Evolutionary conservation across 2,888 invertebrate species (phyloP).

Genomic region (Protula sp.): DNA sequence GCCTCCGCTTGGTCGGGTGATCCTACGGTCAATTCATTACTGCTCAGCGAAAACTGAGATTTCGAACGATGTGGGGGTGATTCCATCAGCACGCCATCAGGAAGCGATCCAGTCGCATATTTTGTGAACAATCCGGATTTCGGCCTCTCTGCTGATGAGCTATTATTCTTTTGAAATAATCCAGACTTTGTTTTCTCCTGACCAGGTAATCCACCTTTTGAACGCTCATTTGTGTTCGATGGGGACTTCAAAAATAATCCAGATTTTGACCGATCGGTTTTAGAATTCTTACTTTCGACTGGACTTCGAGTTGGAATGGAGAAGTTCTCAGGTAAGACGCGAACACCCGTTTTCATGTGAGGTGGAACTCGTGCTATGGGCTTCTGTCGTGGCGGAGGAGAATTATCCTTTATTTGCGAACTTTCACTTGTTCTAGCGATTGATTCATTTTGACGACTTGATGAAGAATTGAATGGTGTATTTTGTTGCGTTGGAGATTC

Average conservation of each 20-base stretch:
- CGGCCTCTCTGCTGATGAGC: conserved; percentile 3
- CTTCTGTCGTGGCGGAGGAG: neutral
- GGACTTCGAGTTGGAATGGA: neutral
- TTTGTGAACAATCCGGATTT: neutral
- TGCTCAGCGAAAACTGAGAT: neutral
- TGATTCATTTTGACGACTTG: neutral
- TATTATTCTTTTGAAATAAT: neutral
- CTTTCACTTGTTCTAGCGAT: neutral
- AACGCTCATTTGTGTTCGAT: too few species aligned
- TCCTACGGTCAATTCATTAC: too few species aligned
- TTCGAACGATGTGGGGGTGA: too few species aligned
- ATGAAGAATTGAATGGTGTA: neutral
- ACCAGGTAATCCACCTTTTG: neutral
- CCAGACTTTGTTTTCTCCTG: too few species aligned
- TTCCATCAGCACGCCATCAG: neutral
- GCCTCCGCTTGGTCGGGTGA: neutral
- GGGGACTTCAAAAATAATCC: too few species aligned
- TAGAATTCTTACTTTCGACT: neutral
- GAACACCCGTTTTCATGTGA: conserved; percentile 19
- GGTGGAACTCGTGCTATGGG: conserved; percentile 25
- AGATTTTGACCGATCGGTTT: neutral
- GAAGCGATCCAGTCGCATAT: neutral
- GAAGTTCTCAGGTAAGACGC: conserved; percentile 16
- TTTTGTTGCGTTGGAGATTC: neutral
- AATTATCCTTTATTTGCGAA: neutral